Evolutionary conservation across 2,888 invertebrate genomes (phyloP), one percentile per base, ranked within the genome.

Genomic region (Morpho achilles): DNA sequence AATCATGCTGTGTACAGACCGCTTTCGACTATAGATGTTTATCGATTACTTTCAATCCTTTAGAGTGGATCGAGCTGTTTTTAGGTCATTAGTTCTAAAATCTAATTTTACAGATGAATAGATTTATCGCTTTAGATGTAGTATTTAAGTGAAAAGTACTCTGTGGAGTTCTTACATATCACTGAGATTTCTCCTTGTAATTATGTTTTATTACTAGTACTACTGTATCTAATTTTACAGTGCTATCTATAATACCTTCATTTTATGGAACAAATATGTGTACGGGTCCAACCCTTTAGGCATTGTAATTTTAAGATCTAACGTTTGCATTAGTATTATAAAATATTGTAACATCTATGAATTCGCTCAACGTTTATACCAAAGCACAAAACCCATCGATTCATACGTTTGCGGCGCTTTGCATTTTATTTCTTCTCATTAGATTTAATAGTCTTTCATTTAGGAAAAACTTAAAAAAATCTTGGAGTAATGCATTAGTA

Each of bases 371-470:
- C 80, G 79, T 87, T 87, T 87, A 90, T 90, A 90, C 89, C 89
- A 90, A 90, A 90, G 90, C 88, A 87, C 90, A 87, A 87, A 86
- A 79, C 90, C 90, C 90, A 90, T 87, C 90, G 90, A 89, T 84
- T 84, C 87, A 81, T 83, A 80, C 79, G 78, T 81, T 82, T 79
- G 80, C 84, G 80, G 84, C 61, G 57, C 84, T 80, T 82, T 78
- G 78, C 81, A 77, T 80, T 80, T 80, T 70, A 79, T 76, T 77
- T 69, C 73, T 74, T 77, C 78, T 79, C 80, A 71, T 75, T 88
- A 88, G 89, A 90, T 89, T 90, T 86, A 81, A 83, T 84, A 86
- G 90, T 89, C 88, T 88, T 90, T 90, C 90, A 84, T 63, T 71
- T 69, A 71, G 87, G 53, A 90, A 89, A 89, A 88, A 89, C 89